phyloP scores from a whole-genome alignment of 2,888 invertebrate genomes.

The Cephus rjabovi region DNA sequence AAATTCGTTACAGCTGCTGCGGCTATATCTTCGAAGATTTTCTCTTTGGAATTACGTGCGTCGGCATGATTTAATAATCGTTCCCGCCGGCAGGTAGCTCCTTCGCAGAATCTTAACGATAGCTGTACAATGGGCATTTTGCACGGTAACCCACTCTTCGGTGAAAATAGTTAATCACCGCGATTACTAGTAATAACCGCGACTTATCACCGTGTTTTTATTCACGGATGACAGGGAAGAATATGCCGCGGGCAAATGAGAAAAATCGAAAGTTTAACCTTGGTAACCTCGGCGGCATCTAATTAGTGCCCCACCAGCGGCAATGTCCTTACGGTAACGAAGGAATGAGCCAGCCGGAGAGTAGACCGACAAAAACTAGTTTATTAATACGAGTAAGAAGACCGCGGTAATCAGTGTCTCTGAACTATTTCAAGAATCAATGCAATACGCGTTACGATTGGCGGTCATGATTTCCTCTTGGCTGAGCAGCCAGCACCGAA shows the following conservation, averaged over 20 bases:
- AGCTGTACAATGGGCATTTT: too few species aligned
- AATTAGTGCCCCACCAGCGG: constrained; percentile 31
- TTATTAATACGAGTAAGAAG: constrained; percentile 53
- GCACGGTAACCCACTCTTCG: too few species aligned
- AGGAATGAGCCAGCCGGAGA: constrained; percentile 21
- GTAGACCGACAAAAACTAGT: constrained; percentile 46
- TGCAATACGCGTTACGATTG: not conserved
- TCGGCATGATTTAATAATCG: too few species aligned
- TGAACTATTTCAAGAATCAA: too few species aligned
- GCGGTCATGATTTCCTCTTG: not conserved
- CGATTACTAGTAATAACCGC: constrained; percentile 47
- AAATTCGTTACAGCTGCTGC: too few species aligned
- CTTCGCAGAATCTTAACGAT: too few species aligned
- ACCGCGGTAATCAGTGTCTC: constrained; percentile 24
- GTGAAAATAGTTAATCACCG: constrained; percentile 38
- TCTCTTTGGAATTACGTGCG: too few species aligned
- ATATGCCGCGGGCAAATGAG: constrained; percentile 14
- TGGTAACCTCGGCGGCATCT: constrained; percentile 34
- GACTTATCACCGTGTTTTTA: constrained; percentile 40
- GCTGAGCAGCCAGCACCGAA: too few species aligned
- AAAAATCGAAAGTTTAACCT: constrained; percentile 25
- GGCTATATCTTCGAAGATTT: too few species aligned
- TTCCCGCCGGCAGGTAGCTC: too few species aligned
- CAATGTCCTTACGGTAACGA: constrained; percentile 35
- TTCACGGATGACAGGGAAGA: constrained; percentile 30